Conservation (phyloP, 2,113 vertebrate species). For the Myiozetetes cayanensis region DNA sequence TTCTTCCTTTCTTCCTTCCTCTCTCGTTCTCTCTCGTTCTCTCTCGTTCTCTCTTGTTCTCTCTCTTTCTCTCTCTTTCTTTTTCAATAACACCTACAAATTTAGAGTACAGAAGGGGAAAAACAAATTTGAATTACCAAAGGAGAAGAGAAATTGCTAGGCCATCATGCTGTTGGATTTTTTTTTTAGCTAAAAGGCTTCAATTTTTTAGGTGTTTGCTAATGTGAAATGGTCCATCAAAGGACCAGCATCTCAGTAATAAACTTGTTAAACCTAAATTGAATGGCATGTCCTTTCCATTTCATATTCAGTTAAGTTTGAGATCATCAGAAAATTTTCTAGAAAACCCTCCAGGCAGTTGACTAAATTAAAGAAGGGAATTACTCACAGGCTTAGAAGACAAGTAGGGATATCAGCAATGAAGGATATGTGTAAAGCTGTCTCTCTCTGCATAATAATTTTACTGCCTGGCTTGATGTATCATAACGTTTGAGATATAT, state of each 20-base stretch:
- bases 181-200: background rate
- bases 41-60: no score
- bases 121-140: background rate
- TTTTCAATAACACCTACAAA: background rate
- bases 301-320: slow-evolving; percentile 2
- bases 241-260: background rate
- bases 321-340: slow-evolving; percentile 22
- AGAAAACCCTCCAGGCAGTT: slow-evolving; percentile 19
- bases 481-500: slow-evolving; percentile 14
- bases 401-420: slow-evolving; percentile 6
- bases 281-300: background rate
- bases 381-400: slow-evolving; percentile 23
- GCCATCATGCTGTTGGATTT: background rate
- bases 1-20: background rate
- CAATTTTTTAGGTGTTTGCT: background rate
- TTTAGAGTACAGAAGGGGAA: background rate
- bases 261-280: background rate
- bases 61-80: background rate
- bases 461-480: slow-evolving; percentile 36
- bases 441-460: slow-evolving; percentile 38
- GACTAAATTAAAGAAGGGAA: slow-evolving; percentile 1
- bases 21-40: no score
- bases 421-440: slow-evolving; percentile 32
- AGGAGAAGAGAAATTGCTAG: background rate
- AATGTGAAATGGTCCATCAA: background rate